phyloP scores from a whole-genome alignment of 2,113 vertebrate species.

The Rana temporaria region DNA sequence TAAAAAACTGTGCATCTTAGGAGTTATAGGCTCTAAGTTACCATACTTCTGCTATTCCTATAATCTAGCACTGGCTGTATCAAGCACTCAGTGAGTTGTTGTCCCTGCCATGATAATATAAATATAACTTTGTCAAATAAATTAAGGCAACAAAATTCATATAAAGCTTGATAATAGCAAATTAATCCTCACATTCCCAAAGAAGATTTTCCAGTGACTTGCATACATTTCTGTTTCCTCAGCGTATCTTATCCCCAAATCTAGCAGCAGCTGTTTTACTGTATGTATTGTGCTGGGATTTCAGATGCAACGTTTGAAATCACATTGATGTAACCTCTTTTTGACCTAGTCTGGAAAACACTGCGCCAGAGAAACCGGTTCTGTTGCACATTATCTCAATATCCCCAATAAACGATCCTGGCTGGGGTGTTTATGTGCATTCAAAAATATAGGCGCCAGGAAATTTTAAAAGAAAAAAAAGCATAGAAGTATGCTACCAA shows the following conservation, averaged over 20 bases:
- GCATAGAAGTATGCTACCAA: not conserved
- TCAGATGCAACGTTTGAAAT: slow-evolving; percentile 42
- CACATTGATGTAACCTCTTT: slow-evolving; percentile 40
- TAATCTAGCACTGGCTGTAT: too few relatives aligned
- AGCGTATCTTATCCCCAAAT: slow-evolving; percentile 40
- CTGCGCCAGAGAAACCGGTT: slow-evolving; percentile 30
- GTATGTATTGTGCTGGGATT: slow-evolving; percentile 42
- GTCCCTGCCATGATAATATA: not conserved
- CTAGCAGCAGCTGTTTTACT: slow-evolving; percentile 49
- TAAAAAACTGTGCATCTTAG: too few relatives aligned
- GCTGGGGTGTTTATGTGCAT: slow-evolving; percentile 28
- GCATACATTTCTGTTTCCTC: slow-evolving; percentile 38
- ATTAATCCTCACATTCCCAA: slow-evolving; percentile 33
- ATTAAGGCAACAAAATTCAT: not conserved
- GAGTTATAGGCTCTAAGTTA: too few relatives aligned
- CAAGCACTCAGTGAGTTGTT: not conserved
- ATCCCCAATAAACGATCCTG: slow-evolving; percentile 35
- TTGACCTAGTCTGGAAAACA: slow-evolving; percentile 37
- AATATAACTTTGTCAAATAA: slow-evolving; percentile 7
- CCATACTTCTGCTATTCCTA: too few relatives aligned
- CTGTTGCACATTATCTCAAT: slow-evolving; percentile 37
- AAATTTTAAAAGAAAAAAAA: not conserved
- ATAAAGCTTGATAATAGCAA: slow-evolving; percentile 20
- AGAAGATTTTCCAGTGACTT: slow-evolving; percentile 41
- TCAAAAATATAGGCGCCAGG: slow-evolving; percentile 37